Evolutionary conservation across 2,888 invertebrate genomes (phyloP).

Genomic region (Scaptomyza cyrtandrae): DNA sequence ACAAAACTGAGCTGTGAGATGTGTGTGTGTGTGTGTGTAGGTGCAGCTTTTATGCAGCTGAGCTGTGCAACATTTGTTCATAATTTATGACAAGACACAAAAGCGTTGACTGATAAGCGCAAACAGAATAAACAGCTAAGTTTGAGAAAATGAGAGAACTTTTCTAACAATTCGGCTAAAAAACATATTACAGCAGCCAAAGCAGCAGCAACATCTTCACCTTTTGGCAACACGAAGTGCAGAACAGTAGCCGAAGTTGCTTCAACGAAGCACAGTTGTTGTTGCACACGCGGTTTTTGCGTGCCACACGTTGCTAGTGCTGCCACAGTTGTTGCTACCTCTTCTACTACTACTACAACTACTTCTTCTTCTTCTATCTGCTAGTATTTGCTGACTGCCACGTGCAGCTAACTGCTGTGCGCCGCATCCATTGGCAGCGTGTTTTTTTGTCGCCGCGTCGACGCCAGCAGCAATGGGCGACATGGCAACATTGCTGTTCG

Average conservation of each 20-base stretch:
- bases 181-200: conserved; percentile 52
- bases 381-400: conserved; percentile 36
- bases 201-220: conserved; percentile 49
- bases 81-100: conserved; percentile 68
- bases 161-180: conserved; percentile 29
- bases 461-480: conserved; percentile 70
- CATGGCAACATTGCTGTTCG: conserved; percentile 47
- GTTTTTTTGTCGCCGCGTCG: conserved; percentile 78
- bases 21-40: neutral
- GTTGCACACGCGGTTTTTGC: conserved; percentile 60
- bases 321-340: conserved; percentile 25
- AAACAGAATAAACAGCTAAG: conserved; percentile 10
- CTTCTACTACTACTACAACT: conserved; percentile 32
- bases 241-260: conserved; percentile 57
- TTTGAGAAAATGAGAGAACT: neutral
- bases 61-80: conserved; percentile 49
- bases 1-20: neutral
- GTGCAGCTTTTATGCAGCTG: neutral
- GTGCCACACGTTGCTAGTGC: conserved; percentile 60
- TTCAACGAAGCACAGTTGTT: conserved; percentile 47
- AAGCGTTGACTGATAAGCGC: conserved; percentile 72
- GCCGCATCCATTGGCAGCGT: conserved; percentile 79
- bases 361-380: conserved; percentile 10
- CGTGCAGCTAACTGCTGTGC: conserved; percentile 68
- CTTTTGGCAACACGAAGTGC: conserved; percentile 46